Evolutionary conservation across 92 coral and sea anemone species (phyloP).

Genomic region (Scolanthus callimorphus): DNA sequence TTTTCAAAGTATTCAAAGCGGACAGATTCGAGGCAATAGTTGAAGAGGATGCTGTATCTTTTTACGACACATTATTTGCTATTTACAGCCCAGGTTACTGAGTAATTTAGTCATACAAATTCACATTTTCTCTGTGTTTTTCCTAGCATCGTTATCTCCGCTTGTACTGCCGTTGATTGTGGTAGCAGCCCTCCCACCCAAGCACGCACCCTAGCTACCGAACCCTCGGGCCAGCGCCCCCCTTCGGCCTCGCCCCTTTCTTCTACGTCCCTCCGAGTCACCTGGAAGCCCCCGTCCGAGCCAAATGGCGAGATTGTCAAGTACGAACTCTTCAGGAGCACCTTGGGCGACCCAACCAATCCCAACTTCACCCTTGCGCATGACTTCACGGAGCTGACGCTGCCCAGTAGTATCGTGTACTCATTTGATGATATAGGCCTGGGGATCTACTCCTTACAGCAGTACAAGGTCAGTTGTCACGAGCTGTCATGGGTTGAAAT

Average conservation of each 20-base stretch:
- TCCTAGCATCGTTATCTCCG: conserved; percentile 65
- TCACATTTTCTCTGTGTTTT: not conserved
- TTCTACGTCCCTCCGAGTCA: conserved; percentile 61
- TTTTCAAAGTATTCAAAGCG: too few species aligned
- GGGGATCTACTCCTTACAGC: conserved; percentile 84
- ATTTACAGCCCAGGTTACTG: too few species aligned
- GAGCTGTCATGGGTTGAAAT: too few species aligned
- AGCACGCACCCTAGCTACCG: conserved; percentile 73
- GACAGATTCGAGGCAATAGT: too few species aligned
- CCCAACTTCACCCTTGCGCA: conserved; percentile 59
- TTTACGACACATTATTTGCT: too few species aligned
- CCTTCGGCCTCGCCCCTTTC: conserved; percentile 67
- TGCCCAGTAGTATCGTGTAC: conserved; percentile 20
- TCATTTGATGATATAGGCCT: conserved; percentile 64
- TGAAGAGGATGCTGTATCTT: too few species aligned
- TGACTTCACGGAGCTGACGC: conserved; percentile 34
- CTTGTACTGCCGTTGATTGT: conserved; percentile 85
- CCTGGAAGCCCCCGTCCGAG: conserved; percentile 74
- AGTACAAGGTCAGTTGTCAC: conserved; percentile 71
- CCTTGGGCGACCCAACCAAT: conserved; percentile 72
- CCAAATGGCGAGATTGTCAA: conserved; percentile 68
- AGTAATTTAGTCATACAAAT: too few species aligned
- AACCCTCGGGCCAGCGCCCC: conserved; percentile 85
- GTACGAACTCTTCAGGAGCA: conserved; percentile 65
- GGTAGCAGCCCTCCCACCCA: conserved; percentile 70